phyloP scores from a whole-genome alignment of 1,140 invertebrate genomes.

The Pogonomyrmex barbatus region DNA sequence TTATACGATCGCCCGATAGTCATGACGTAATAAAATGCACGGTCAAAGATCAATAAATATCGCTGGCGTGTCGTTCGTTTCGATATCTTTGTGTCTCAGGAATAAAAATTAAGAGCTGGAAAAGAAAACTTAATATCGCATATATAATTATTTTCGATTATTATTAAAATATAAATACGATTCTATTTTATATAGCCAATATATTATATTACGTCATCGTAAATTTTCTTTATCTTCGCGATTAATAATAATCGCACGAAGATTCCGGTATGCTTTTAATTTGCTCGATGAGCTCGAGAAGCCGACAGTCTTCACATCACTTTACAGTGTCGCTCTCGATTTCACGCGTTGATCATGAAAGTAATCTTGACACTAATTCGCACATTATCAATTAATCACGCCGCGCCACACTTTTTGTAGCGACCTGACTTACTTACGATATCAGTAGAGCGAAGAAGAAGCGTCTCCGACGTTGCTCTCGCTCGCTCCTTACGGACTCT shows the following conservation, averaged over 20 bases:
- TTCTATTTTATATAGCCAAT: not conserved
- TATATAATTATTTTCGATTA: not conserved
- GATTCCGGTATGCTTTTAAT: conserved; percentile 4
- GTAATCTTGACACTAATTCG: conserved; percentile 70
- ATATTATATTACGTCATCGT: not conserved
- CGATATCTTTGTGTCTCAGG: not conserved
- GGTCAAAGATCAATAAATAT: not conserved
- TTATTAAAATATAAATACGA: not conserved
- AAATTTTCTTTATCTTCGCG: not conserved
- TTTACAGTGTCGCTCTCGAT: not conserved
- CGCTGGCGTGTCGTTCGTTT: not conserved
- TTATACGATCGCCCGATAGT: not conserved
- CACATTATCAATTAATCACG: conserved; percentile 66
- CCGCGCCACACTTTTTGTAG: conserved; percentile 9
- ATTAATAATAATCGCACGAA: conserved; percentile 1
- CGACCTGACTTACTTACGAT: not conserved
- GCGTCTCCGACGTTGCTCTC: conserved; percentile 13
- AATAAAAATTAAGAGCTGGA: not conserved
- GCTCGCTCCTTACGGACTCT: conserved; percentile 51
- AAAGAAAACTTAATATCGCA: no score
- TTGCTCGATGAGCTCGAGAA: not conserved
- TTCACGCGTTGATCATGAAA: conserved; percentile 1
- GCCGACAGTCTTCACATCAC: not conserved
- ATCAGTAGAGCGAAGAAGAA: not conserved
- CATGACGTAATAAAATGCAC: not conserved